phyloP scores from a whole-genome alignment of 1,140 invertebrate species.

The Pseudomyrmex pallidus region DNA sequence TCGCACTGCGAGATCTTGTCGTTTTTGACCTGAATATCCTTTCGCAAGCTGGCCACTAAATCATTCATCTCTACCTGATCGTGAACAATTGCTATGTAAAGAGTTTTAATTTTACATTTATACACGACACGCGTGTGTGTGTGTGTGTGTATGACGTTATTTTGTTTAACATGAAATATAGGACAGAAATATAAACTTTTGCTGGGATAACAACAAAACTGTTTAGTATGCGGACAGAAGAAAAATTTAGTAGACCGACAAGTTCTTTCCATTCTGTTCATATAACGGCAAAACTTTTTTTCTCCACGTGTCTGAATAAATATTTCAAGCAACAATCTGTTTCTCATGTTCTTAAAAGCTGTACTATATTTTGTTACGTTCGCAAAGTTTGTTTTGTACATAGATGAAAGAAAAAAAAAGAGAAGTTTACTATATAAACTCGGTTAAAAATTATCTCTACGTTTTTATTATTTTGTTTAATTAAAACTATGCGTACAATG shows the following conservation, averaged over 20 bases:
- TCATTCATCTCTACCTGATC: conserved; percentile 60
- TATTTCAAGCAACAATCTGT: background rate
- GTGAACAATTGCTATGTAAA: background rate
- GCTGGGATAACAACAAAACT: too few species aligned
- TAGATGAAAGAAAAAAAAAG: background rate
- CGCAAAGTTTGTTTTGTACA: background rate
- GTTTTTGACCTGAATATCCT: conserved; percentile 65
- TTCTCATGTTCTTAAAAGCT: background rate
- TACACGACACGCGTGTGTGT: background rate
- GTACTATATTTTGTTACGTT: background rate
- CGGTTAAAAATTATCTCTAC: conserved; percentile 12
- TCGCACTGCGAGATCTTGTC: conserved; percentile 66
- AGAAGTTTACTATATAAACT: background rate
- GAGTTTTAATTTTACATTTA: conserved; percentile 5
- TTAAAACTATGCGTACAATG: background rate
- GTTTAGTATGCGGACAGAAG: too few species aligned
- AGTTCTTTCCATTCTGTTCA: too few species aligned
- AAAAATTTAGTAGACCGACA: too few species aligned
- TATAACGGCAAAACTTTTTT: too few species aligned
- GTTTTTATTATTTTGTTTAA: background rate
- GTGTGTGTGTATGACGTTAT: too few species aligned
- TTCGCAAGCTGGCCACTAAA: conserved; percentile 52
- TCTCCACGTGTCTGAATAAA: too few species aligned
- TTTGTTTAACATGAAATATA: too few species aligned
- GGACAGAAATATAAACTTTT: too few species aligned